Percentiles rank a stretch among this genome's conserved stretches.
Conservation (phyloP, 2,113 vertebrate species). For the Rhagologus leucostigma region DNA sequence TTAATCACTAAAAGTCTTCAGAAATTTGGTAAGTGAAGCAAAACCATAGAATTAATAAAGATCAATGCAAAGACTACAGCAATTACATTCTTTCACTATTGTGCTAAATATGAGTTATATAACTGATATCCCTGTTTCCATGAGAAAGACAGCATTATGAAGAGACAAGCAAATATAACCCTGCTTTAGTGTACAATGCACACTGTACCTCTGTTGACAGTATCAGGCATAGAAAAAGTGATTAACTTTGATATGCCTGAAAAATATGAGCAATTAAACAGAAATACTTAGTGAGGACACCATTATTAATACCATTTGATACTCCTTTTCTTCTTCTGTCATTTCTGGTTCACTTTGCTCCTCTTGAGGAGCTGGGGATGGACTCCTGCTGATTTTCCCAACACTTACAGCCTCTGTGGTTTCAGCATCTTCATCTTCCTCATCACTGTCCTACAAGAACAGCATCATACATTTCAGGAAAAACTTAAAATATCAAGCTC, state of each 20-base stretch:
- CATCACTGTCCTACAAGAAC: slow-evolving; percentile 88
- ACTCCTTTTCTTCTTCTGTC: slow-evolving; percentile 97
- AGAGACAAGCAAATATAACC: not conserved
- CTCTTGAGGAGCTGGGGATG: slow-evolving; percentile 87
- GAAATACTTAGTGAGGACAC: not conserved
- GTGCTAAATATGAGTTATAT: not conserved
- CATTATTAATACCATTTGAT: slow-evolving; percentile 84
- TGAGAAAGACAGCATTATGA: not conserved
- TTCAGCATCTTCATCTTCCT: slow-evolving; percentile 83
- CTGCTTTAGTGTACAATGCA: not conserved
- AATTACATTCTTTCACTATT: not conserved
- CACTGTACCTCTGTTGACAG: not conserved
- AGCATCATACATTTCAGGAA: not conserved
- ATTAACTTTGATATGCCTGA: not conserved
- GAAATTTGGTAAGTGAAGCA: not conserved
- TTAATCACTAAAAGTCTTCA: not conserved
- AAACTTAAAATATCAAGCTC: not conserved
- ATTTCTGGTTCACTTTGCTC: slow-evolving; percentile 95
- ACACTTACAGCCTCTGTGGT: slow-evolving; percentile 73
- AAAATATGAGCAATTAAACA: not conserved
- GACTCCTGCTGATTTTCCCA: slow-evolving; percentile 81
- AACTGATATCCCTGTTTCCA: not conserved
- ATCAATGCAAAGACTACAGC: not conserved
- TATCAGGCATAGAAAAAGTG: not conserved
- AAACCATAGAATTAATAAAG: not conserved